A percentile compares a stretch with the other conserved stretches of the same genome.
phyloP scores from a whole-genome alignment of 2,113 vertebrate species.

The Tauraco erythrolophus region DNA sequence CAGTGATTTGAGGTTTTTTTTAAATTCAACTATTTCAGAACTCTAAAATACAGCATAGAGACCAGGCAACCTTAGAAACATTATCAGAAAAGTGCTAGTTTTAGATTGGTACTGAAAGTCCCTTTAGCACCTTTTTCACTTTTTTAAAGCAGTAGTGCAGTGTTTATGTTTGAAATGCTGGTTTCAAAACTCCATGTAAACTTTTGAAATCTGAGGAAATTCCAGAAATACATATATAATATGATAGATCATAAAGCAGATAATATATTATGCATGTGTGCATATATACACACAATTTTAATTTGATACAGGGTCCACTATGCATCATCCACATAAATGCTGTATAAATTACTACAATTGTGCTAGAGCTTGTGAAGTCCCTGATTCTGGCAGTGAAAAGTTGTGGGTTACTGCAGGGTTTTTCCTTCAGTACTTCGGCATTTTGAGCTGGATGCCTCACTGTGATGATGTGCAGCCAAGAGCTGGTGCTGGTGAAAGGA shows the following conservation, averaged over 20 bases:
- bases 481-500: not conserved
- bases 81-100: not conserved
- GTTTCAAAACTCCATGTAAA: not conserved
- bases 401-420: not conserved
- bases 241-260: not conserved
- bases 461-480: not conserved
- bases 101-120: not conserved
- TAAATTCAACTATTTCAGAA: not conserved
- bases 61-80: not conserved
- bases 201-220: not conserved
- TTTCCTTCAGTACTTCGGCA: not conserved
- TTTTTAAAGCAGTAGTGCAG: not conserved
- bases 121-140: not conserved
- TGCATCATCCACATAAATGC: not conserved
- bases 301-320: not conserved
- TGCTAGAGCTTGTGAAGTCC: not conserved
- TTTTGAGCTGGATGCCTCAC: not conserved
- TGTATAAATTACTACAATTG: not conserved
- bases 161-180: not conserved
- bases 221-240: not conserved
- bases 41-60: not conserved
- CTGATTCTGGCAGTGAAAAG: not conserved
- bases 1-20: not conserved
- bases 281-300: not conserved
- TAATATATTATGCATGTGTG: rapidly evolving